Evolutionary conservation across 30 jellyfish, hydroid and myxozoan species (phyloP), one percentile per base, ranked within the genome.

Genomic region (Sanderia malayensis): DNA sequence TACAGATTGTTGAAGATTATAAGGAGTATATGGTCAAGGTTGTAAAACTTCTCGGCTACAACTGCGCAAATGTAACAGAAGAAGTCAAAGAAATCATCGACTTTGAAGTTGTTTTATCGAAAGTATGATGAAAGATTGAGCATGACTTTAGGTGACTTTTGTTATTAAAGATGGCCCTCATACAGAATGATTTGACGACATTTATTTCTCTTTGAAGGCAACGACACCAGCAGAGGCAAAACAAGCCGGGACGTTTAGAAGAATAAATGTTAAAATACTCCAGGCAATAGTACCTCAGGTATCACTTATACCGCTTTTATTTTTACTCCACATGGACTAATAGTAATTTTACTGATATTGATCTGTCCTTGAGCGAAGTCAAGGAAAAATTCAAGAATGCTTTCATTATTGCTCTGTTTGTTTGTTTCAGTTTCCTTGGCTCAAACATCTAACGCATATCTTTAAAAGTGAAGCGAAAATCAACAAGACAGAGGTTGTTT

Each of bases 381-480:
- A n/a, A n/a, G n/a, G n/a, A n/a, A n/a, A n/a, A n/a, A n/a, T n/a
- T n/a, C n/a, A n/a, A n/a, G n/a, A n/a, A n/a, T n/a, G n/a, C n/a
- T n/a, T n/a, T n/a, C n/a, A n/a, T n/a, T n/a, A n/a, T n/a, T n/a
- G n/a, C n/a, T n/a, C n/a, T n/a, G n/a, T n/a, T n/a, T n/a, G n/a
- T n/a, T n/a, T n/a, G n/a, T n/a, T n/a, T n/a, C 63, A 90, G 97
- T 90, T 90, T 80, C 95, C 95, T 0, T 90, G 97, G 97, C 33
- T 29, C 22, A 9, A 34, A 0, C 97, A 90, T 74, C 61, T 90
- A 64, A 57, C 31, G 71, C 86, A 71, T 49, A 90, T 90, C 23
- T 90, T 90, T 55, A 72, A 74, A 25, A 59, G 70, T 15, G 87
- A 74, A 34, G 74, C 94, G 31, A 75, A 83, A 18, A 69, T 90